A percentile compares a stretch with the other conserved stretches of the same genome.
phyloP scores from a whole-genome alignment of 2,797 vertebrate species.

The Fringilla coelebs region DNA sequence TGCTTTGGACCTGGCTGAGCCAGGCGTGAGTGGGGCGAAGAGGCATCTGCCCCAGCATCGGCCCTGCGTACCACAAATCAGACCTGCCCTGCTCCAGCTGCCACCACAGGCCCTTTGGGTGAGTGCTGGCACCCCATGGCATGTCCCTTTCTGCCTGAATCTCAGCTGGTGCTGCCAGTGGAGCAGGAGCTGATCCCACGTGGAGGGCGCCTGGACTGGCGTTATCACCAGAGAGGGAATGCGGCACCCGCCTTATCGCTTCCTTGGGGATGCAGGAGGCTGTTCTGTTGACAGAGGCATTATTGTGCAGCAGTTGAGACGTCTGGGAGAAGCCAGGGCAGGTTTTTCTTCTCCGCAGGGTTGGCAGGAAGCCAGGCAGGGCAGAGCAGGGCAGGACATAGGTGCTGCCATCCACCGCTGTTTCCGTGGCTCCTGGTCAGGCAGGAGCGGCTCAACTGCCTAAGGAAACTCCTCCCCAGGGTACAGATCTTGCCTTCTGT shows the following conservation, averaged over 20 bases:
- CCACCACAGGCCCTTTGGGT: neutral
- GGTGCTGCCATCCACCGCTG: neutral
- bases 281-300: neutral
- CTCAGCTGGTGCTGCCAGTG: neutral
- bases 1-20: neutral
- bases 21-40: neutral
- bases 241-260: neutral
- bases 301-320: neutral
- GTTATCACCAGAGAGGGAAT: neutral
- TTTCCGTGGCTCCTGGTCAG: neutral
- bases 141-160: neutral
- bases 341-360: neutral
- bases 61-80: neutral
- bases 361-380: neutral
- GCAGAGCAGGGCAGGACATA: neutral
- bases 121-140: neutral
- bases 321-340: neutral
- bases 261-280: neutral
- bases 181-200: fast-evolving
- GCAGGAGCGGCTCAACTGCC: neutral
- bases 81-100: neutral
- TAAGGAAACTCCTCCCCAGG: neutral
- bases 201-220: fast-evolving
- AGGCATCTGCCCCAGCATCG: neutral
- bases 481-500: neutral